Evolutionary conservation across 2,797 vertebrate genomes (phyloP), one percentile per base, ranked within the genome.

Genomic region (Thamnophis elegans): DNA sequence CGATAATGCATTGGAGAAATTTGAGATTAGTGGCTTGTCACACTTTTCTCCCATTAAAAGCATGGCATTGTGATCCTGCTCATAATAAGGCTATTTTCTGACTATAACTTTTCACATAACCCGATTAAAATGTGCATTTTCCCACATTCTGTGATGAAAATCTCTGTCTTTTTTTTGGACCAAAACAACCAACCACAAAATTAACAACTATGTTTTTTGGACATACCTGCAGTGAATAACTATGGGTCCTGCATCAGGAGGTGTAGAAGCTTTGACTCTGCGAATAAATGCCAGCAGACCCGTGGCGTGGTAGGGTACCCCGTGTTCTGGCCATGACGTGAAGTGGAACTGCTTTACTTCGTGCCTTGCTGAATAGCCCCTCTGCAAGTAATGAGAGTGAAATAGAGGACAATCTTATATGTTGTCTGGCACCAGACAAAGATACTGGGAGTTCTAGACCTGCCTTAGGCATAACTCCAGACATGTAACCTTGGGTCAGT

Each of bases 261-360:
- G 99, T 0, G 99, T 99, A 55, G 98, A 99, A 0, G 98, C 98
- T 96, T 99, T 99, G 94, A 99, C 99, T 16, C 99, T 98, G 89
- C 99, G 98, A 96, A 99, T 99, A 96, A 99, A 99, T 94, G 99
- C 99, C 97, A 99, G 94, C 92, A 99, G 98, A 94, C 99, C 99
- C 0, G 99, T 99, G 96, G 99, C 99, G 0, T 99, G 99, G 97
- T 98, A 99, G 58, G 99, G 99, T 59, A 99, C 99, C 0, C 99
- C 99, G 0, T 99, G 99, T 95, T 99, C 99, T 0, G 99, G 99
- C 99, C 99, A 99, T 0, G 99, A 99, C 0, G 98, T 99, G 97
- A 99, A 99, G 96, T 99, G 99, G 97, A 99, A 99, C 97, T 99
- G 99, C 95, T 98, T 98, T 92, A 99, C 99, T 97, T 99, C 99